These are phyloP conservation scores for Cololabis saira DNA, from an alignment of 2,113 vertebrate genomes.

Conservation along the genomic window DNA sequence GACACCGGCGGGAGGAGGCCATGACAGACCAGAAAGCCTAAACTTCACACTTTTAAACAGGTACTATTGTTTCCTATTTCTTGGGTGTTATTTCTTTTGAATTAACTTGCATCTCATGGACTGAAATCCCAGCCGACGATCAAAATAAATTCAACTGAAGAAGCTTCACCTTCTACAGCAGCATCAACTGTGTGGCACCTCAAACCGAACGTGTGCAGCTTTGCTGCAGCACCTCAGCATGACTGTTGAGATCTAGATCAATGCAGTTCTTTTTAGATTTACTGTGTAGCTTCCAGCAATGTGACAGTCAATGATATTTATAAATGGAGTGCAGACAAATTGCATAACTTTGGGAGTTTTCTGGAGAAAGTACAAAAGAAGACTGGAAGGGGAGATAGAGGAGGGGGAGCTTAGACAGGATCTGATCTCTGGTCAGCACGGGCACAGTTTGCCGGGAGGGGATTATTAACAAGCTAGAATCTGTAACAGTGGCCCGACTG, in stretches of 20 bases:
- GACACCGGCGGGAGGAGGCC: conserved; percentile 35
- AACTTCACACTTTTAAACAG: conserved; percentile 14
- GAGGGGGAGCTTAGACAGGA: conserved; percentile 39
- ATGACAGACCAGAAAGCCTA: neutral
- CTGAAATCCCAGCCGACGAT: conserved; percentile 3
- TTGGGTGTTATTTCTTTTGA: conserved; percentile 9
- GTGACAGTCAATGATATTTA: conserved; percentile 58
- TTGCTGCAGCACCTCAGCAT: conserved; percentile 10
- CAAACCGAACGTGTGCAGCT: conserved; percentile 16
- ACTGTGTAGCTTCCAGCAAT: conserved; percentile 47
- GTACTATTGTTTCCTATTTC: neutral
- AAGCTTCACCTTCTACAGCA: neutral
- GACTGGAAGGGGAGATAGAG: conserved; percentile 11
- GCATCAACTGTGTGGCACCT: neutral
- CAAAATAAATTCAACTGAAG: neutral
- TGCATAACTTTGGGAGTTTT: conserved; percentile 29
- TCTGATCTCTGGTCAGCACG: conserved; percentile 44
- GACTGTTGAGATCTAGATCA: conserved; percentile 12
- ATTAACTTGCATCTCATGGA: conserved; percentile 6
- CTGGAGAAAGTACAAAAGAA: conserved; percentile 34
- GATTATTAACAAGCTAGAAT: conserved; percentile 43
- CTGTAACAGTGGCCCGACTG: conserved; percentile 29
- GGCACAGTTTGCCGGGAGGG: conserved; percentile 24
- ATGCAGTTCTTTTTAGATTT: conserved; percentile 23
- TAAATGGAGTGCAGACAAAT: conserved; percentile 29